Base-by-base conservation (phyloP, 2,888 invertebrate species). In the Andrena minutula region DNA sequence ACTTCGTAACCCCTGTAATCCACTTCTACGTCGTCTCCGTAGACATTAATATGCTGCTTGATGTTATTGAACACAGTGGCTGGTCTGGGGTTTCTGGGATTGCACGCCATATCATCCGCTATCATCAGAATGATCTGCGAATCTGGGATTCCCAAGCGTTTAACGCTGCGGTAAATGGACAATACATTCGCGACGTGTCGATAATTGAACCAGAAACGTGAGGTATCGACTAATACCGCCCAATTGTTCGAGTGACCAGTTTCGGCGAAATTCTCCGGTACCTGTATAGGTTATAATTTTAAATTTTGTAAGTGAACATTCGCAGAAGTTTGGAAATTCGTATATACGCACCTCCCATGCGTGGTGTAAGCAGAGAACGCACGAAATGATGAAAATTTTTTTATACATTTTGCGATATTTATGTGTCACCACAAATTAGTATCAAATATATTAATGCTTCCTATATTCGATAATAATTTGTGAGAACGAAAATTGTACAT, bases 31-130 rank as follows among this genome's bases (percentile, higher is more conserved):
- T 99, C 99, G 94, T 99, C 99, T 60, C 99, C 99, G 94, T 99
- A 99, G 0, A 99, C 99, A 95, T 99, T 99, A 71, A 99, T 99
- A 92, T 99, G 98, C 93, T 99, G 98, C 94, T 99, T 98, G 23
- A 98, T 98, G 94, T 99, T 99, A 93, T 99, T 99, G 94, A 98
- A 99, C 16, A 99, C 99, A 1, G 99, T 99, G 0, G 98, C 99
- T 4, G 99, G 99, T 16, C 98, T 95, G 0, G 99, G 99, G 94
- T 99, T 99, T 84, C 99, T 95, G 0, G 99, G 97, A 95, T 99
- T 99, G 92, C 99, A 99, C 0, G 99, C 99, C 99, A 99, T 99
- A 92, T 99, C 99, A 94, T 99, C 99, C 1, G 99, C 99, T 86
- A 99, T 97, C 99, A 99, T 99, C 74, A 99, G 94, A 86, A 99